Conservation (phyloP, 1,140 invertebrate species). For the Kradibia gibbosae region DNA sequence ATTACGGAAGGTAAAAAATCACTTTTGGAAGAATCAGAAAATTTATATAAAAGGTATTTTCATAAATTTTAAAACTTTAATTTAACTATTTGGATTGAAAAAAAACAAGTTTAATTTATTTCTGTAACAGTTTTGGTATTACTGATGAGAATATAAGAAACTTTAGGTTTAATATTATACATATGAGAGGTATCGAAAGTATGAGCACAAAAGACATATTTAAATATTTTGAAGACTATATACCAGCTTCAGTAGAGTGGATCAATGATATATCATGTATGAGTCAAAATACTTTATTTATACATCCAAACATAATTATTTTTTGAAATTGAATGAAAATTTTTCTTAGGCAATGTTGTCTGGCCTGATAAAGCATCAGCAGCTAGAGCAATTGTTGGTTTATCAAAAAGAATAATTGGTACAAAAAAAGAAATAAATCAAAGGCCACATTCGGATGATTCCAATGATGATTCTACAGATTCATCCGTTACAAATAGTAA, state of each 20-base stretch:
- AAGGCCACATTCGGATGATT: slow-evolving; percentile 47
- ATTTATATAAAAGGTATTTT: slow-evolving; percentile 75
- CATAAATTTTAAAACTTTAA: slow-evolving; percentile 28
- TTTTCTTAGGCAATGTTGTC: slow-evolving; percentile 80
- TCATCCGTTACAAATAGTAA: slow-evolving; percentile 49
- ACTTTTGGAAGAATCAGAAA: slow-evolving; percentile 75
- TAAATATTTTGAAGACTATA: slow-evolving; percentile 83
- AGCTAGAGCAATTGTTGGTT: slow-evolving; percentile 79
- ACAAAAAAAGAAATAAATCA: slow-evolving; percentile 59
- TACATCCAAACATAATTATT: not conserved
- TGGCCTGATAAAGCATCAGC: slow-evolving; percentile 82
- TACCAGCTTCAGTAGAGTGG: slow-evolving; percentile 84
- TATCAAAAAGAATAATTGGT: slow-evolving; percentile 73
- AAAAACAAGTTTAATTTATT: slow-evolving; percentile 4
- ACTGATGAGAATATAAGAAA: slow-evolving; percentile 73
- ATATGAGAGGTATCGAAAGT: slow-evolving; percentile 82
- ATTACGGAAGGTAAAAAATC: slow-evolving; percentile 72
- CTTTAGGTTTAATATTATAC: slow-evolving; percentile 81
- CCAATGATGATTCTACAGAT: slow-evolving; percentile 54
- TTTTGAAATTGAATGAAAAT: slow-evolving; percentile 29
- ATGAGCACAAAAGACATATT: slow-evolving; percentile 86
- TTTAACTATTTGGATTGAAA: not conserved
- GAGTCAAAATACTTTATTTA: slow-evolving; percentile 50
- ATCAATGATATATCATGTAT: slow-evolving; percentile 84
- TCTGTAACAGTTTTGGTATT: slow-evolving; percentile 75